Evolutionary conservation across 2,888 invertebrate genomes (phyloP), one percentile per base, ranked within the genome.

Genomic region (Callosobruchus maculatus): DNA sequence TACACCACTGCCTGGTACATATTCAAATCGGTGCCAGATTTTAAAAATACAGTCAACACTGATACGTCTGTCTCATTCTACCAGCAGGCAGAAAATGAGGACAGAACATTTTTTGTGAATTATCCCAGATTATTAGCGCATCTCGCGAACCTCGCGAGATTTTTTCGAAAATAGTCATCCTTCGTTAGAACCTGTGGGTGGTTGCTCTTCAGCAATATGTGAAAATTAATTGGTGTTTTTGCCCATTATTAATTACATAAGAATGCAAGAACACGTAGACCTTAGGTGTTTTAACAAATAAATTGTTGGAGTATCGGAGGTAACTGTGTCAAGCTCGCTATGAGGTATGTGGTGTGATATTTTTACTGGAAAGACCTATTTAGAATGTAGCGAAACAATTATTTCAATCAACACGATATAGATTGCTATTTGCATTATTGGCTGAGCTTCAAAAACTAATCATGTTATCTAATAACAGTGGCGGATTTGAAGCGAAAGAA

Each of bases 21-120:
- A 30, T 68, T 69, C 70, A 73, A 75, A 68, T 72, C 67, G 2
- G 68, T 78, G 78, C 78, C 78, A 78, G 78, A 73, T 75, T 76
- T 78, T 78, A 78, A 78, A 78, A 78, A 78, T 78, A 78, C 49
- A 74, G 72, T 71, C 68, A 71, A 68, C 67, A 68, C 78, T 18
- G 5, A 49, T 13, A 18, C 49, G 49, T 49, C 49, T 73, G 72
- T 79, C 77, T 78, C 78, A 73, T 78, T 80, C 75, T 72, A 78
- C 74, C 77, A 69, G 31, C 68, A 31, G 70, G 67, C 49, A 66
- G 70, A 75, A 76, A 78, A 78, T 77, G 77, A 79, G 75, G 80
- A 81, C 72, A 74, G 77, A 76, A 74, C 73, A 73, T 75, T 69
- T 74, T 75, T 74, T 70, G 49, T 49, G 13, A 49, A 49, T 49